These are phyloP conservation scores for Lordiphosa mommai DNA, from an alignment of 1,140 invertebrate species.

Conservation along the genomic window DNA sequence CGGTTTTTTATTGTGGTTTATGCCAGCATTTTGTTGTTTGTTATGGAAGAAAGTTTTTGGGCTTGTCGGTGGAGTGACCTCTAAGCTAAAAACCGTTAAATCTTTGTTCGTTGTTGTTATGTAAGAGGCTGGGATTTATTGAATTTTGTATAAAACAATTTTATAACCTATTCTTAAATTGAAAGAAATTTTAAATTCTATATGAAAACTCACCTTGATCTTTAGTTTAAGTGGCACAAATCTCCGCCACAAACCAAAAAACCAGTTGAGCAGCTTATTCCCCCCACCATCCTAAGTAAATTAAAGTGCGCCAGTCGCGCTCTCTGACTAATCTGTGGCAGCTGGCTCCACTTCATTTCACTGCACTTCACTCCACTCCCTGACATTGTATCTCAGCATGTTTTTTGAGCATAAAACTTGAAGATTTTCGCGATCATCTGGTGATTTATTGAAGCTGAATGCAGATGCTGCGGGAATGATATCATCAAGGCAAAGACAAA, in stretches of 20 bases:
- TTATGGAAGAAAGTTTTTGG: slow-evolving; percentile 22
- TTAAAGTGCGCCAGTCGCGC: slow-evolving; percentile 36
- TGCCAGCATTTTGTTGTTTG: slow-evolving; percentile 26
- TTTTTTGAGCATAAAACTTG: slow-evolving; percentile 31
- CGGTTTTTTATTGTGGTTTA: slow-evolving; percentile 1
- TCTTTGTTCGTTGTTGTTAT: slow-evolving; percentile 10
- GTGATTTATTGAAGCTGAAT: slow-evolving; percentile 61
- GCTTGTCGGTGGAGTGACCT: slow-evolving; percentile 25
- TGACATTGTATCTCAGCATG: slow-evolving; percentile 30
- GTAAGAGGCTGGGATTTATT: slow-evolving; percentile 1
- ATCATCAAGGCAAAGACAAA: slow-evolving; percentile 46
- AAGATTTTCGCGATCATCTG: slow-evolving; percentile 45
- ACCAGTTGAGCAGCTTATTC: slow-evolving; percentile 52
- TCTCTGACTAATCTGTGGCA: slow-evolving; percentile 69
- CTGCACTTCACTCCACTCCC: slow-evolving; percentile 6
- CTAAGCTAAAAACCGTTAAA: slow-evolving; percentile 18
- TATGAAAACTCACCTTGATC: slow-evolving; percentile 60
- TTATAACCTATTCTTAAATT: not conserved
- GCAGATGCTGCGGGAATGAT: slow-evolving; percentile 51
- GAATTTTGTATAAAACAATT: not conserved
- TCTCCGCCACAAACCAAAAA: slow-evolving; percentile 23
- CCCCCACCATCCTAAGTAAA: slow-evolving; percentile 30
- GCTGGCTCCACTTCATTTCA: slow-evolving; percentile 58
- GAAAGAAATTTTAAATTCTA: slow-evolving; percentile 8
- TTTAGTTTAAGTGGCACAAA: slow-evolving; percentile 24